Evolutionary conservation across 2,888 invertebrate genomes (phyloP).

Genomic region (Thelaira solivaga): DNA sequence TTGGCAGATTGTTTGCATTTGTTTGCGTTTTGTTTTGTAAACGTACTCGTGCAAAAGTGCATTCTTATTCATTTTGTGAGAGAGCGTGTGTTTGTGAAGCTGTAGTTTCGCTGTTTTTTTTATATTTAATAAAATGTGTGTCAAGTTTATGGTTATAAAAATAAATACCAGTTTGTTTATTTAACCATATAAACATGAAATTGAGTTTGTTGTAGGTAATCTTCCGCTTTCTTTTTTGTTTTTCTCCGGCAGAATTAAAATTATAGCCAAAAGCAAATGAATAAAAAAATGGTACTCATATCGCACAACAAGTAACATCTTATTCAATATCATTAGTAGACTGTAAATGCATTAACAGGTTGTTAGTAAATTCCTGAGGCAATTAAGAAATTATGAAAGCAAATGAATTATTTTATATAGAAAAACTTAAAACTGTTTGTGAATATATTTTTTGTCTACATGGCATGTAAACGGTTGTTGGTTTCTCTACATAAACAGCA

Average conservation of each 20-base stretch:
- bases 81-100: no score
- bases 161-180: constrained; percentile 48
- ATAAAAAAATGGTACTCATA: no score
- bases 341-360: constrained; percentile 1
- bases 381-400: no score
- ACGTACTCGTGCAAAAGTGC: constrained; percentile 3
- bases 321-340: neutral
- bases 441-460: no score
- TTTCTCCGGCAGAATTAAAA: no score
- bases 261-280: no score
- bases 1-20: neutral
- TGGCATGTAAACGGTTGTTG: no score
- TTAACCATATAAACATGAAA: constrained; percentile 39
- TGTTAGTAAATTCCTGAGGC: neutral
- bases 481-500: no score
- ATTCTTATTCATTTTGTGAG: neutral
- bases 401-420: no score
- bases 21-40: neutral
- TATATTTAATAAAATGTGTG: constrained; percentile 48
- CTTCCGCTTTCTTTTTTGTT: neutral
- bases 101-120: constrained; percentile 10
- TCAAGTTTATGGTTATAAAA: constrained; percentile 60
- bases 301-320: no score
- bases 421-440: no score
- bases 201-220: constrained; percentile 23